Evolutionary conservation across 2,113 vertebrate species (phyloP).

Genomic region (Anarhynchus alexandrinus): DNA sequence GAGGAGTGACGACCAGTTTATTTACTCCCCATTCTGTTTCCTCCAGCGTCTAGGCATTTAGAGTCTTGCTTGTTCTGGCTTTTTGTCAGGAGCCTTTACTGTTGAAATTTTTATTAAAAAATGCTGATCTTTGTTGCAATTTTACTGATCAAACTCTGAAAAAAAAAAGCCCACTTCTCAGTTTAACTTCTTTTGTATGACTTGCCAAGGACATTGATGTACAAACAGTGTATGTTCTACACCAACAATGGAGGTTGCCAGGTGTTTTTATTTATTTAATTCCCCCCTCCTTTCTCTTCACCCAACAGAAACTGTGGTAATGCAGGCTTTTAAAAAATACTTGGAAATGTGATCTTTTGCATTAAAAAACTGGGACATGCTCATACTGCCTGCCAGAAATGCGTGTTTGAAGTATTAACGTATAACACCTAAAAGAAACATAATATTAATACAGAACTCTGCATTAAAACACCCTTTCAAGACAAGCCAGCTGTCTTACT

Average conservation of each 20-base stretch:
- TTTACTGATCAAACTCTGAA: background rate
- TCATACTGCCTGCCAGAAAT: conserved; percentile 18
- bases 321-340: conserved; percentile 5
- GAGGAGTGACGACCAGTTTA: background rate
- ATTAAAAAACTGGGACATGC: background rate
- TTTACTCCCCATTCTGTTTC: background rate
- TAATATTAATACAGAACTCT: conserved; percentile 9
- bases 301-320: background rate
- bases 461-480: conserved; percentile 49
- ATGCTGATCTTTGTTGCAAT: background rate
- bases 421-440: conserved; percentile 42
- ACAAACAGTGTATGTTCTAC: background rate
- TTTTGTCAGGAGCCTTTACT: background rate
- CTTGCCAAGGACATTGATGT: background rate
- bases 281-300: background rate
- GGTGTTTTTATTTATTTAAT: conserved; percentile 52
- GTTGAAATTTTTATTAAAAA: background rate
- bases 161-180: background rate
- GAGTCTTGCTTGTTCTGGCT: background rate
- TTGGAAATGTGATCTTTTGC: conserved; percentile 35
- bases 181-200: background rate
- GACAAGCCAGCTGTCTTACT: conserved; percentile 23
- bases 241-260: background rate
- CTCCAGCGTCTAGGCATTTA: background rate
- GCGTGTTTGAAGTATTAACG: conserved; percentile 33